A percentile compares a stretch with the other conserved stretches of the same genome.
phyloP scores from a whole-genome alignment of 2,888 invertebrate genomes.

The Podabrus alpinus region DNA sequence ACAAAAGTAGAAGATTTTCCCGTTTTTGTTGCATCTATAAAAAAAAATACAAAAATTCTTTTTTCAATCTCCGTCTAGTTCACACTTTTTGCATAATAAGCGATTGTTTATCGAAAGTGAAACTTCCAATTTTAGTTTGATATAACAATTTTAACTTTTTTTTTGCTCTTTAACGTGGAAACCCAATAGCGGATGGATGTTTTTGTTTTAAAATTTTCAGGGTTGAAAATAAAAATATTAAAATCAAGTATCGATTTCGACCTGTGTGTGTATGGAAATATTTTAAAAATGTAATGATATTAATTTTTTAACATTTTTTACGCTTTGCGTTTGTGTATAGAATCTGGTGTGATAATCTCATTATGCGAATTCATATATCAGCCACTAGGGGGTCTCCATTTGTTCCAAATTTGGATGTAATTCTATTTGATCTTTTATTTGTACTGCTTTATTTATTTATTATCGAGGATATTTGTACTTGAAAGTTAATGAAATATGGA shows the following conservation, averaged over 20 bases:
- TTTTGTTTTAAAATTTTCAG: neutral
- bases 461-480: neutral
- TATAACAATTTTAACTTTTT: neutral
- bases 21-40: constrained; percentile 2
- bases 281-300: neutral
- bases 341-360: neutral
- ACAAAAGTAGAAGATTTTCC: constrained; percentile 2
- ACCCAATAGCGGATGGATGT: neutral
- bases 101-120: constrained; percentile 9
- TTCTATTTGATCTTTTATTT: neutral
- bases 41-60: constrained; percentile 4
- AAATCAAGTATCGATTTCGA: neutral
- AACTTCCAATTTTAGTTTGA: neutral
- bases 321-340: too few relatives aligned
- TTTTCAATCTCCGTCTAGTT: constrained; percentile 13
- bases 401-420: neutral
- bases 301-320: neutral
- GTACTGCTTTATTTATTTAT: neutral
- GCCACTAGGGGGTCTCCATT: neutral
- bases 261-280: neutral
- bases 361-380: neutral
- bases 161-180: neutral
- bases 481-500: neutral
- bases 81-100: constrained; percentile 11
- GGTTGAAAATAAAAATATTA: neutral